A percentile compares a stretch with the other conserved stretches of the same genome.
Evolutionary conservation across 2,888 invertebrate genomes (phyloP).

Genomic region (Tupiocoris notatus): DNA sequence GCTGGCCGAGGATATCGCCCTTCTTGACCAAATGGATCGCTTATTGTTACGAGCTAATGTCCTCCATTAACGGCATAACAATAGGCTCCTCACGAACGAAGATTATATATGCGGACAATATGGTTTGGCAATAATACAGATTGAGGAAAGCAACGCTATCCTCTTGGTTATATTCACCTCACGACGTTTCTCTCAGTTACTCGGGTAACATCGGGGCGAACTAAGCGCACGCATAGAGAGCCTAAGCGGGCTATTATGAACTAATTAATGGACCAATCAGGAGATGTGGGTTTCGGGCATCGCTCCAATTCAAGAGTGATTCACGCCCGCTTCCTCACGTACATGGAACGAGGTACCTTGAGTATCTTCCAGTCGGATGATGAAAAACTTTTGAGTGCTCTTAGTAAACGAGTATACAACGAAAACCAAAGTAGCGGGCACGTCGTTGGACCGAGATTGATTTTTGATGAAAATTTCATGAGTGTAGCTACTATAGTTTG

Average conservation of each 20-base stretch:
- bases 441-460: no score
- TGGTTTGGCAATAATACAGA: neutral
- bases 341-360: neutral
- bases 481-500: no score
- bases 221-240: neutral
- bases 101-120: neutral
- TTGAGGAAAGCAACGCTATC: no score
- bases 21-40: neutral
- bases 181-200: neutral
- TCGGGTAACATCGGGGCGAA: no score
- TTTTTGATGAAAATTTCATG: no score
- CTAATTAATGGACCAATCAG: conserved; percentile 38
- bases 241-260: conserved; percentile 21
- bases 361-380: neutral
- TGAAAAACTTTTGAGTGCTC: no score
- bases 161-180: neutral
- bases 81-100: neutral
- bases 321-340: neutral
- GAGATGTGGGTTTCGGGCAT: conserved; percentile 23
- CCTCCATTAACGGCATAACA: neutral
- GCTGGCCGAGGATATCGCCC: no score
- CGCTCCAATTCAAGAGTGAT: neutral
- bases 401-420: no score
- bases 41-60: neutral
- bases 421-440: no score